These are phyloP conservation scores for Pyralis farinalis DNA, from an alignment of 2,888 invertebrate species.

Conservation along the genomic window DNA sequence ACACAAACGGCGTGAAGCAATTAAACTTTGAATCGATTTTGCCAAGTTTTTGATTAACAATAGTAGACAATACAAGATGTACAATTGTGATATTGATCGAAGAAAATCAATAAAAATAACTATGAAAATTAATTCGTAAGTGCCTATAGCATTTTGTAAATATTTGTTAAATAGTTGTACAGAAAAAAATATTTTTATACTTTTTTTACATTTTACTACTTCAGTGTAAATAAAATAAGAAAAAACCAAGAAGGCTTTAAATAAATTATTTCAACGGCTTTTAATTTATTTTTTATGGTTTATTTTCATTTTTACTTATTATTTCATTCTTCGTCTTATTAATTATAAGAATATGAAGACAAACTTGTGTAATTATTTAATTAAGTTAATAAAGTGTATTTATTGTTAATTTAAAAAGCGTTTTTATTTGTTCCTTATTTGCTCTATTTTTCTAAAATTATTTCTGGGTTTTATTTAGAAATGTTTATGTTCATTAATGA, in stretches of 20 bases:
- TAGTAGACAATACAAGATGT: neutral
- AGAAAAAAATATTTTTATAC: slow-evolving; percentile 16
- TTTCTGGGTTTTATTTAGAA: no score
- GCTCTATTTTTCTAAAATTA: no score
- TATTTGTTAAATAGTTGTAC: slow-evolving; percentile 35
- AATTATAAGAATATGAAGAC: slow-evolving; percentile 24
- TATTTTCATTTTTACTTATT: slow-evolving; percentile 20
- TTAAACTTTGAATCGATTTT: no score
- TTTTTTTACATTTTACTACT: slow-evolving; percentile 32
- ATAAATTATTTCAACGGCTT: slow-evolving; percentile 38
- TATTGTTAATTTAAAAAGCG: slow-evolving; percentile 65
- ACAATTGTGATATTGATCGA: slow-evolving; percentile 21
- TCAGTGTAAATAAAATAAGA: slow-evolving; percentile 40
- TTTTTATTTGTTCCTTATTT: slow-evolving; percentile 21
- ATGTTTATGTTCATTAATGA: no score
- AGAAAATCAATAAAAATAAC: slow-evolving; percentile 24
- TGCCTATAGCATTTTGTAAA: slow-evolving; percentile 49
- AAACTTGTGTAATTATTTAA: slow-evolving; percentile 56
- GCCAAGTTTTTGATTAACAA: neutral
- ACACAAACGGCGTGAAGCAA: no score
- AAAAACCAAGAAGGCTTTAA: slow-evolving; percentile 35
- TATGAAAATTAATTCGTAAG: slow-evolving; percentile 41
- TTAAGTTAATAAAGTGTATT: slow-evolving; percentile 71
- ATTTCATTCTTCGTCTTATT: slow-evolving; percentile 19
- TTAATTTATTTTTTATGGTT: slow-evolving; percentile 44